Evolutionary conservation across 2,888 invertebrate species (phyloP), one percentile per base, ranked within the genome.

Genomic region (Dioctria rufipes): DNA sequence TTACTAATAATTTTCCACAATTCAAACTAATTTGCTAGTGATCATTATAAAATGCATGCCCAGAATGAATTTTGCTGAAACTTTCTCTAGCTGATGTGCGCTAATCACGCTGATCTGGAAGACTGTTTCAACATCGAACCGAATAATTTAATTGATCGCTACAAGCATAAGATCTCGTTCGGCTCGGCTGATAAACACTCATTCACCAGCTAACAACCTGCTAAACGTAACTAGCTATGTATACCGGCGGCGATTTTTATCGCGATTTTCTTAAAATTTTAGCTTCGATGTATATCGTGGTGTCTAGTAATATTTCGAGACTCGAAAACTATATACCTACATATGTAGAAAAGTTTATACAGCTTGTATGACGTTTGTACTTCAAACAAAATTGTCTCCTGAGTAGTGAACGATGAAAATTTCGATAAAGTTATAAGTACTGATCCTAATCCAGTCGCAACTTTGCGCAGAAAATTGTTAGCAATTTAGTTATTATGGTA

Each of bases 81-180:
- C 49, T 71, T 80, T 58, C 58, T 11, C 73, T 58, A 5, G 5
- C 6, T 40, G 9, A 63, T 63, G 4, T 63, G 54, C 42, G 11
- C 5, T 46, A 6, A 54, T 58, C 58, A 40, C 11, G 40, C 71
- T 40, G 73, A 58, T 73, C 54, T 40, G 37, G 9, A 39, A 39
- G 37, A 49, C 39, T 25, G 46, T 58, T 73, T 58, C 73, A 54
- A 58, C 58, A 54, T 73, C n/a, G 13, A n/a, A 11, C 58, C 40
- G 58, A 73, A 58, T 58, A 54, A 58, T 63, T 78, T 63, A 78
- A 78, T 78, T 78, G 78, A 65, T 78, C 54, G 78, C 66, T 54
- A 65, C 78, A 66, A 63, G 78, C 63, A 25, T 5, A 61, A 49
- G 25, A 51, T 66, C 49, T 78, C 46, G 42, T 65, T 61, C 60